Percentiles rank a stretch among this genome's conserved stretches.
Evolutionary conservation across 2,888 invertebrate genomes (phyloP).

Genomic region (Cheilosia variabilis): DNA sequence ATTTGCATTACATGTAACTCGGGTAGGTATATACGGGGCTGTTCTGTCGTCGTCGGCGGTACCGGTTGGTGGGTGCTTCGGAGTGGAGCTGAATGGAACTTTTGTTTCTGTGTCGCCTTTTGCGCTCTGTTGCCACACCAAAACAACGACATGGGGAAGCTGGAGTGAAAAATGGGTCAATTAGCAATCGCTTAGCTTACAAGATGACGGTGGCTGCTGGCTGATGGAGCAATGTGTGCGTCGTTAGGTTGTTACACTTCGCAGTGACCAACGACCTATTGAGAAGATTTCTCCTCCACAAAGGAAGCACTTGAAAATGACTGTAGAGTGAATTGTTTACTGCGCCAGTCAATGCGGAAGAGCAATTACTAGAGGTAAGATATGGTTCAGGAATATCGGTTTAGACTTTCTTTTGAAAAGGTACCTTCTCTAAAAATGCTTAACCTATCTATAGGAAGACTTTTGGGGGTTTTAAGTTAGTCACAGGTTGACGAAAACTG

Average conservation of each 20-base stretch:
- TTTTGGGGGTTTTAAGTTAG: no score
- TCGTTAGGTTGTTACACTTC: conserved; percentile 53
- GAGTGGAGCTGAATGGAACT: conserved; percentile 31
- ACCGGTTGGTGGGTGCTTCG: background rate
- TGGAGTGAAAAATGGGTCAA: conserved; percentile 67
- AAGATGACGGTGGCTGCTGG: conserved; percentile 17
- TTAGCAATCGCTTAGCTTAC: conserved; percentile 65
- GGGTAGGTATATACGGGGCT: conserved; percentile 26
- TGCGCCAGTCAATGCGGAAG: background rate
- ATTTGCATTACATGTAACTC: conserved; percentile 65
- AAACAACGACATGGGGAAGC: conserved; percentile 33
- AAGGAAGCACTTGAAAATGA: conserved; percentile 51
- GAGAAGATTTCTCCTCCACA: conserved; percentile 5
- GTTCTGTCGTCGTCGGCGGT: background rate
- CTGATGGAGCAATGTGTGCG: conserved; percentile 40
- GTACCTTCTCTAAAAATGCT: no score
- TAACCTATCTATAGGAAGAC: no score
- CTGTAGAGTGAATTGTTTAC: conserved; percentile 54
- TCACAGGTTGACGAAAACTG: no score
- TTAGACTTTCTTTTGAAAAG: no score
- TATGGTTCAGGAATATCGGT: no score
- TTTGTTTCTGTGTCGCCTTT: conserved; percentile 59
- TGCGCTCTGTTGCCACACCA: conserved; percentile 29
- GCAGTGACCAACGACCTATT: conserved; percentile 59
- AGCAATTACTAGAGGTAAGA: no score